phyloP scores from a whole-genome alignment of 2,888 invertebrate genomes.

The Ectobius pallidus region DNA sequence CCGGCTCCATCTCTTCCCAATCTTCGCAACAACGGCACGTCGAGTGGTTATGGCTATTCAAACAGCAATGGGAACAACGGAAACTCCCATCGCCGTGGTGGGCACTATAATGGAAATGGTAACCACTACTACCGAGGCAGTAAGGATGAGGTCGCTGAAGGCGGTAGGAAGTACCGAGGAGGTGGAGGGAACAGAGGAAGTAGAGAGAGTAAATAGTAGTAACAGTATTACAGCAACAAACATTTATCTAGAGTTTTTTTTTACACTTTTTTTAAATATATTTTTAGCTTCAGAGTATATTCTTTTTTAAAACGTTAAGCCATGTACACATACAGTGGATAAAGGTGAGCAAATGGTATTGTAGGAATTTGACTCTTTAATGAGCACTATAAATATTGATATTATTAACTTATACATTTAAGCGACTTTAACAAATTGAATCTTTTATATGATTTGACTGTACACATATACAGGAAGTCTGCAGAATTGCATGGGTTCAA shows the following conservation, averaged over 20 bases:
- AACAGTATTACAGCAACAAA: not conserved
- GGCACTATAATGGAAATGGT: constrained; percentile 44
- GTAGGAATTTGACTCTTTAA: not conserved
- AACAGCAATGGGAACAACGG: constrained; percentile 35
- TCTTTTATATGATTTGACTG: too few species aligned
- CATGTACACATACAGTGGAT: too few species aligned
- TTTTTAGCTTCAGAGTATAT: not conserved
- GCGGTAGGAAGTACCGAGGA: constrained; percentile 44
- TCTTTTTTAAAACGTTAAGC: too few species aligned
- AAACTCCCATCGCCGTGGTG: constrained; percentile 38
- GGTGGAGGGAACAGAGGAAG: constrained; percentile 38
- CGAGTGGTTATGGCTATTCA: constrained; percentile 35
- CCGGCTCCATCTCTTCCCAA: constrained; percentile 46
- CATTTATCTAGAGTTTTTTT: not conserved
- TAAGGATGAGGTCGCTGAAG: constrained; percentile 44
- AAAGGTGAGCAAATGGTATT: not conserved
- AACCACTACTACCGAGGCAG: constrained; percentile 47
- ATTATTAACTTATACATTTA: too few species aligned
- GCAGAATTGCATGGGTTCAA: too few species aligned
- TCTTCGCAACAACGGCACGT: constrained; percentile 39
- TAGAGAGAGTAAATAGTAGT: constrained; percentile 29
- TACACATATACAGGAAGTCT: too few species aligned
- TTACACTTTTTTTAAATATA: not conserved
- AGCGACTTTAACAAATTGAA: too few species aligned
- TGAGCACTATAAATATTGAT: too few species aligned